phyloP scores from a whole-genome alignment of 2,888 invertebrate genomes.

The Baccha elongata region DNA sequence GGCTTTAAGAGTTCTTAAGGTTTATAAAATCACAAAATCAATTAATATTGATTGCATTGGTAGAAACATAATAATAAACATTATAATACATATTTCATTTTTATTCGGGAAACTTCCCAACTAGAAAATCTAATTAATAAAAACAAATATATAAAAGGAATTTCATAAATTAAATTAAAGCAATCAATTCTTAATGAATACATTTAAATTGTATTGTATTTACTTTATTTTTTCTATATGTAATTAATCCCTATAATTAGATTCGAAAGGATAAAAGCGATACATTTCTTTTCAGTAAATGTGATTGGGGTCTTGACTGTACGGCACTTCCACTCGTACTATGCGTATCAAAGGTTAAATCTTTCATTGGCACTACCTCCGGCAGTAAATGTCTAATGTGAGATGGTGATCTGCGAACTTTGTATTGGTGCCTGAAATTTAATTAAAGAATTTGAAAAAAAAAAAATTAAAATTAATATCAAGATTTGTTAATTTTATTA shows the following conservation, averaged over 20 bases:
- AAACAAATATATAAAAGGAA: too few relatives aligned
- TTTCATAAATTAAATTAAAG: background rate
- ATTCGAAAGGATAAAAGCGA: conserved; percentile 82
- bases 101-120: too few relatives aligned
- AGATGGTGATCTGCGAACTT: conserved; percentile 81
- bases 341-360: conserved; percentile 80
- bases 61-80: background rate
- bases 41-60: background rate
- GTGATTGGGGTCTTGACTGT: conserved; percentile 77
- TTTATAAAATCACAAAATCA: background rate
- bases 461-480: too few relatives aligned
- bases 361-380: conserved; percentile 82
- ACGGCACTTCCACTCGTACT: conserved; percentile 77
- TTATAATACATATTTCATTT: conserved; percentile 36
- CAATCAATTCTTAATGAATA: background rate
- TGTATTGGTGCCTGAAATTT: conserved; percentile 80
- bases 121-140: too few relatives aligned
- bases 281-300: conserved; percentile 81
- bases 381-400: conserved; percentile 82
- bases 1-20: background rate
- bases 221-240: conserved; percentile 24
- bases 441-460: conserved; percentile 9
- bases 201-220: background rate
- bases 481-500: too few relatives aligned
- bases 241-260: conserved; percentile 74